Percentiles rank a stretch among this genome's conserved stretches.
phyloP scores from a whole-genome alignment of 2,797 vertebrate species.

The Hemibagrus guttatus region DNA sequence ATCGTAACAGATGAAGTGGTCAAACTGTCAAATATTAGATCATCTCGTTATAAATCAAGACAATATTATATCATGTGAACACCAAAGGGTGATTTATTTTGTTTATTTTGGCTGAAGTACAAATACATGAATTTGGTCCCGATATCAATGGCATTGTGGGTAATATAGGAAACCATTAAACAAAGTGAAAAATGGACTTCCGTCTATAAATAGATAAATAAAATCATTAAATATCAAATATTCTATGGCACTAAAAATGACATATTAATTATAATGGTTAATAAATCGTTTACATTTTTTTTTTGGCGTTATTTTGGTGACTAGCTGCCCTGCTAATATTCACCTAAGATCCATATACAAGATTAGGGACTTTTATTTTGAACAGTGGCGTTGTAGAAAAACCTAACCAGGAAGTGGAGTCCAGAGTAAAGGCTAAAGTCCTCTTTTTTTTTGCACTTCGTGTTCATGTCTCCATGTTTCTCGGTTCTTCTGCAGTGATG shows the following conservation, averaged over 20 bases:
- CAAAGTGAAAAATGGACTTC: no score
- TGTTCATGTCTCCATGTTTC: background rate
- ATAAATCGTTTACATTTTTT: background rate
- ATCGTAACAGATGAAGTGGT: background rate
- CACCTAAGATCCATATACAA: no score
- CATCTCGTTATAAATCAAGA: background rate
- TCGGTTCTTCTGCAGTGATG: constrained; percentile 50
- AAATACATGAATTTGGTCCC: no score
- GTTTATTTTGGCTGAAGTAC: no score
- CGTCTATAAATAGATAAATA: background rate
- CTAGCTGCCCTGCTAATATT: background rate
- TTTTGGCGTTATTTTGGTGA: background rate
- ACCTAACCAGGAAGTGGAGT: background rate
- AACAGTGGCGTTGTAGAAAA: background rate
- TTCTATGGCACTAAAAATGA: background rate
- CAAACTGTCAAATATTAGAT: background rate
- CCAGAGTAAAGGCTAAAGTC: background rate
- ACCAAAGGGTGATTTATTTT: no score
- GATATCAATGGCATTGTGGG: no score
- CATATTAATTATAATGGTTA: background rate
- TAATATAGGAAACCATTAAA: background rate
- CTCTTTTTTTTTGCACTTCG: background rate
- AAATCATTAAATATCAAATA: background rate
- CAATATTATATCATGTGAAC: background rate
- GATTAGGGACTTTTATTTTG: constrained; percentile 35